Conservation (phyloP, 2,113 vertebrate genomes). For the Phalacrocorax aristotelis region DNA sequence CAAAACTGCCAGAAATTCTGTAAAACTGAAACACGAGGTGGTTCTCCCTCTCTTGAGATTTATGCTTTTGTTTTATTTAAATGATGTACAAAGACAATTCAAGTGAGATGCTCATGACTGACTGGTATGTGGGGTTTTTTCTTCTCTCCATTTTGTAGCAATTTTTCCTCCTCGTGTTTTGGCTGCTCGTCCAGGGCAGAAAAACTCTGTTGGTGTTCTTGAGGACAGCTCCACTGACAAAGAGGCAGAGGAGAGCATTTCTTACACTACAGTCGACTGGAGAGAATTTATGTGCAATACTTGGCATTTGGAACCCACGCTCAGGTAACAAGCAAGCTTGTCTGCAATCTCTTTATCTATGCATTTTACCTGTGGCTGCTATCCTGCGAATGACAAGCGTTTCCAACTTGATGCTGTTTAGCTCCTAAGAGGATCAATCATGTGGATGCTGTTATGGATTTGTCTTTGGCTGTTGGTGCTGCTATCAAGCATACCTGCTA, state of each 20-base stretch:
- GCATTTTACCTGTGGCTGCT: not conserved
- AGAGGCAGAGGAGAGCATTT: slow-evolving; percentile 85
- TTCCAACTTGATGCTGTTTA: not conserved
- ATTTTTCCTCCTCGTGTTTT: slow-evolving; percentile 91
- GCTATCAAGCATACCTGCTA: not conserved
- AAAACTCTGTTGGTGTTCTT: slow-evolving; percentile 85
- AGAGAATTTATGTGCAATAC: slow-evolving; percentile 99
- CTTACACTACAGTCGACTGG: slow-evolving; percentile 96
- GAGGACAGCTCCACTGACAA: slow-evolving; percentile 82
- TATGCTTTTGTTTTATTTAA: not conserved
- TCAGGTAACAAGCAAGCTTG: slow-evolving; percentile 78
- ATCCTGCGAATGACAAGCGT: not conserved
- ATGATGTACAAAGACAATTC: not conserved
- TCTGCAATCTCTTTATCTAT: not conserved
- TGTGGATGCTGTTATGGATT: not conserved
- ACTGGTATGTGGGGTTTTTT: not conserved
- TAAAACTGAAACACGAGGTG: not conserved
- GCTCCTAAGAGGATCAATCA: not conserved
- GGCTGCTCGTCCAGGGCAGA: slow-evolving; percentile 88
- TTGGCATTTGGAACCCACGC: slow-evolving; percentile 96
- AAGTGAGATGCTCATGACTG: not conserved
- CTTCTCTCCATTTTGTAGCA: slow-evolving; percentile 70
- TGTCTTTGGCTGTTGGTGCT: not conserved
- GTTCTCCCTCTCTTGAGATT: not conserved
- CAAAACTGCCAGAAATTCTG: not conserved